A percentile compares a stretch with the other conserved stretches of the same genome.
These are phyloP conservation scores for Ictalurus furcatus DNA, from an alignment of 2,113 vertebrate species.

Conservation along the genomic window DNA sequence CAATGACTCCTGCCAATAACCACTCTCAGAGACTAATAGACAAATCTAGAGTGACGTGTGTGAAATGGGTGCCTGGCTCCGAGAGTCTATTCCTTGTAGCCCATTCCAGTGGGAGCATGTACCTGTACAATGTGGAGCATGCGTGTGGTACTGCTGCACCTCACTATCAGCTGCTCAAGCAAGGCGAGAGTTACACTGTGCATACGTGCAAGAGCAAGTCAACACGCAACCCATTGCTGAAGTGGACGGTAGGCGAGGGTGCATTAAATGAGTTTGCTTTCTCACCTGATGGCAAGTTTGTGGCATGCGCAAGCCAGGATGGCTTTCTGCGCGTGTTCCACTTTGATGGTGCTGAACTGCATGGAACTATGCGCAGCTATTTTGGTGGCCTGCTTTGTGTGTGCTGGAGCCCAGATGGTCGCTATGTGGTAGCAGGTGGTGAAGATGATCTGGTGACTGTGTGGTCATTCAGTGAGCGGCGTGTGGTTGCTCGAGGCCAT, in stretches of 20 bases:
- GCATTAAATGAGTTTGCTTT: slow-evolving; percentile 97
- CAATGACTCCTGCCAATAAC: slow-evolving; percentile 25
- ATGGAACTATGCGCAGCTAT: slow-evolving; percentile 99
- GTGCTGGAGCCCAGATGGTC: slow-evolving; percentile 98
- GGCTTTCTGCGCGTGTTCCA: slow-evolving; percentile 95
- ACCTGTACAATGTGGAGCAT: slow-evolving; percentile 98
- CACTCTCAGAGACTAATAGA: slow-evolving; percentile 93
- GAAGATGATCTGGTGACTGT: slow-evolving; percentile 98
- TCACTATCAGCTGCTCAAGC: slow-evolving; percentile 97
- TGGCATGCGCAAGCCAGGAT: slow-evolving; percentile 95
- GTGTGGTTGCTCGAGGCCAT: slow-evolving; percentile 92
- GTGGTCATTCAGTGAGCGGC: slow-evolving; percentile 94
- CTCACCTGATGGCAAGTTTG: slow-evolving; percentile 95
- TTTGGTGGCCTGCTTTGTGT: slow-evolving; percentile 97
- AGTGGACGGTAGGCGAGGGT: slow-evolving; percentile 97
- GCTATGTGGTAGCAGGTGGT: slow-evolving; percentile 93
- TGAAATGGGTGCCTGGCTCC: slow-evolving; percentile 97
- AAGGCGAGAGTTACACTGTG: slow-evolving; percentile 95
- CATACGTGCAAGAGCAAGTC: slow-evolving; percentile 99
- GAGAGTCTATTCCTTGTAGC: slow-evolving; percentile 98
- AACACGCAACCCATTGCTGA: slow-evolving; percentile 92
- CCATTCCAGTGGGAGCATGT: slow-evolving; percentile 96
- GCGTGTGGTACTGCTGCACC: slow-evolving; percentile 93
- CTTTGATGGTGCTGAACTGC: slow-evolving; percentile 94
- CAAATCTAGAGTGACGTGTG: slow-evolving; percentile 97